Evolutionary conservation across 2,888 invertebrate genomes (phyloP).

Genomic region (Scaptodrosophila latifasciaeformis): DNA sequence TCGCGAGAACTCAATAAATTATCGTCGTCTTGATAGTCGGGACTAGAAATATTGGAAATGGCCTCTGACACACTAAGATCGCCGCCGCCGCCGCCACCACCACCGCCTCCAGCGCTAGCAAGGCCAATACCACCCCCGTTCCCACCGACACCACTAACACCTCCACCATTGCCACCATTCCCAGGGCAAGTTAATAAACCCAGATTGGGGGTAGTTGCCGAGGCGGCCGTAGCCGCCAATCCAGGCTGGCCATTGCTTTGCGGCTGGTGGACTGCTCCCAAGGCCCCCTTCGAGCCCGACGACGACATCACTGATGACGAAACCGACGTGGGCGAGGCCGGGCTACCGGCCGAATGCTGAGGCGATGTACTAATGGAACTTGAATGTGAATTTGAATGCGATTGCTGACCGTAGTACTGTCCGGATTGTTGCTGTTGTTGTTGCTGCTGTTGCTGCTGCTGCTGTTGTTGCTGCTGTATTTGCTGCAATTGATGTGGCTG

Average conservation of each 20-base stretch:
- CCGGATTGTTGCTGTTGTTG: slow-evolving; percentile 47
- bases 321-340: slow-evolving; percentile 89
- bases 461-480: slow-evolving; percentile 67
- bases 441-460: slow-evolving; percentile 73
- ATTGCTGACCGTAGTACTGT: slow-evolving; percentile 64
- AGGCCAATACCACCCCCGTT: slow-evolving; percentile 39
- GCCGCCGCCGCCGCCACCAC: slow-evolving; percentile 76
- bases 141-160: no score
- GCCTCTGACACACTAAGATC: slow-evolving; percentile 90
- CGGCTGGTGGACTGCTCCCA: slow-evolving; percentile 54
- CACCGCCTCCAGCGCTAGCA: slow-evolving; percentile 37
- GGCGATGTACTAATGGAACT: slow-evolving; percentile 76
- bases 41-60: slow-evolving; percentile 91
- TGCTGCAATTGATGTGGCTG: slow-evolving; percentile 71
- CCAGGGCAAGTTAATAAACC: slow-evolving; percentile 71
- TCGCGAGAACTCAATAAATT: slow-evolving; percentile 86
- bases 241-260: slow-evolving; percentile 33
- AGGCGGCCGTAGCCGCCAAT: slow-evolving; percentile 30
- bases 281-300: slow-evolving; percentile 81
- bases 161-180: slow-evolving; percentile 40
- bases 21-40: slow-evolving; percentile 92
- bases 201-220: slow-evolving; percentile 36
- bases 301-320: slow-evolving; percentile 92
- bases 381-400: slow-evolving; percentile 74
- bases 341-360: slow-evolving; percentile 80